Evolutionary conservation across 30 jellyfish, hydroid and myxozoan species (phyloP).

Genomic region (Nemopilema nomurai): DNA sequence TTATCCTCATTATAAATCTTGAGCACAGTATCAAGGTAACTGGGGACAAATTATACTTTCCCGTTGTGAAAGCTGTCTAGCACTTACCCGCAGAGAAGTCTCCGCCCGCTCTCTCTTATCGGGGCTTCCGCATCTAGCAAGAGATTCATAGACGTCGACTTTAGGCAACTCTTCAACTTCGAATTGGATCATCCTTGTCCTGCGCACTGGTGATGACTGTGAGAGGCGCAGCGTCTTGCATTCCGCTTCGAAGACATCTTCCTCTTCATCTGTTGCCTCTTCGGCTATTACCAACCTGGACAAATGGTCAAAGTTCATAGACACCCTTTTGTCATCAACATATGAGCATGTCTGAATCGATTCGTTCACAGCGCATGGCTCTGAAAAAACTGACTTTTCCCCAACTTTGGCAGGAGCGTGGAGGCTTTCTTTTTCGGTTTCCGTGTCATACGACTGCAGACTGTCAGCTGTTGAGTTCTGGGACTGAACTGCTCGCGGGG

Average conservation of each 20-base stretch:
- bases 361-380: not conserved
- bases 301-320: conserved; percentile 31
- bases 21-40: no score
- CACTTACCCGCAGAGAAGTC: conserved; percentile 61
- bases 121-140: conserved; percentile 49
- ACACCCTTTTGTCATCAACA: conserved; percentile 38
- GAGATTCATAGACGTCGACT: conserved; percentile 7
- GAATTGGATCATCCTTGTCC: conserved; percentile 28
- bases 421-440: not conserved
- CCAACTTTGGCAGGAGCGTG: not conserved
- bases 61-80: not conserved
- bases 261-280: conserved; percentile 15
- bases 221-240: conserved; percentile 8
- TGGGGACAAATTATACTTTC: not conserved
- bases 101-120: conserved; percentile 62
- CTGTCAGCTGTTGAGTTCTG: not conserved
- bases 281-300: not conserved
- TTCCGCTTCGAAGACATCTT: not conserved
- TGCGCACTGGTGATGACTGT: conserved; percentile 8
- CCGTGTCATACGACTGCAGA: not conserved
- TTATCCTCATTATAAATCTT: no score
- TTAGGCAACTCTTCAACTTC: conserved; percentile 64
- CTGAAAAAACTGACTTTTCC: not conserved
- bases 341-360: conserved; percentile 20
- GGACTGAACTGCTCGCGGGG: not conserved